Base-by-base conservation (phyloP, 2,888 invertebrate genomes). In the Morinoia aosen region DNA sequence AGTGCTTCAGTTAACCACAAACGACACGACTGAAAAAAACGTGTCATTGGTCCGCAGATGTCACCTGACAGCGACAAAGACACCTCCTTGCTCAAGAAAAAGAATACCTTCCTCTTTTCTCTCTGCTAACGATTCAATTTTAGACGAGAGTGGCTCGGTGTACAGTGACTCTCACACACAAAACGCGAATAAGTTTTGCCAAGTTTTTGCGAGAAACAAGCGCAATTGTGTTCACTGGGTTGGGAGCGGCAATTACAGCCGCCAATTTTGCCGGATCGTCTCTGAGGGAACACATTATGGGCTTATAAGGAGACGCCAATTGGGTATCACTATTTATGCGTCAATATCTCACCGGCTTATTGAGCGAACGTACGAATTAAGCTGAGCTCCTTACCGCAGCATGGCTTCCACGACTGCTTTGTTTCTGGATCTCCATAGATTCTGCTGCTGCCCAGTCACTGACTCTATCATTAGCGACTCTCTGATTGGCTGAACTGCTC, bases 281-380 rank as follows among this genome's bases (percentile, higher is more conserved):
- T 76, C 76, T 76, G 76, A 76, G 33, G 76, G 25, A 76, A 48
- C 39, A 90, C 90, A 90, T 90, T 48, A 40, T 90, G 90, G 48
- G 90, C 90, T 90, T 90, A 90, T 90, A 90, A 40, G 90, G 90
- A 39, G 90, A 90, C 90, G 90, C 48, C 90, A 90, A 90, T 90
- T 90, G 90, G 40, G 90, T 90, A 90, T 90, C 90, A 90, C 90
- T 90, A 40, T 90, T 90, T 90, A 90, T 90, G 90, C 39, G 40
- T 48, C 48, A 90, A 90, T 90, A 90, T 90, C 39, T 90, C 90
- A 40, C 90, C 48, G 90, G 90, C 48, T 90, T 90, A 90, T 39
- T 90, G 90, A 40, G 14, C 90, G 90, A 40, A 39, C 90, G 90
- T 40, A 90, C 90, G 12, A 40, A 90, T 40, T 90, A 90, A 90